Evolutionary conservation across 2,888 invertebrate genomes (phyloP).

Genomic region (Ischnus inquisitorius): DNA sequence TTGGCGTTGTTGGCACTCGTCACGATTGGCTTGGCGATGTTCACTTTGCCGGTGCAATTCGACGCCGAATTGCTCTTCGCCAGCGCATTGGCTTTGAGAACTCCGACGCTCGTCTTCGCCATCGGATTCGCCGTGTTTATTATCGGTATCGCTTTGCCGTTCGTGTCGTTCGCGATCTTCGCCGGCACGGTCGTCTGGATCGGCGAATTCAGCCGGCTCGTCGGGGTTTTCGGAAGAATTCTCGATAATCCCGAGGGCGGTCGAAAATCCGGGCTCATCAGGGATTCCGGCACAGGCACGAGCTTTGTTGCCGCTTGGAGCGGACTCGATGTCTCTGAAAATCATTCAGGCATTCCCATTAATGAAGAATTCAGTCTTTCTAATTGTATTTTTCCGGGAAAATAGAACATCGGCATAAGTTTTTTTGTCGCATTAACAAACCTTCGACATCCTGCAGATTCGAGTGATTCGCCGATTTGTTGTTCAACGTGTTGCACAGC

Average conservation of each 20-base stretch:
- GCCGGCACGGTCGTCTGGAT: conserved; percentile 79
- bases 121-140: conserved; percentile 81
- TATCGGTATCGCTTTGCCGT: conserved; percentile 79
- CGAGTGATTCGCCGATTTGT: conserved; percentile 76
- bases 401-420: neutral
- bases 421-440: conserved; percentile 56
- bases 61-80: conserved; percentile 80
- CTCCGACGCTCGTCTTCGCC: conserved; percentile 77
- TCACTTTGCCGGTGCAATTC: conserved; percentile 79
- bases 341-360: neutral
- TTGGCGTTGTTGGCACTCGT: conserved; percentile 77
- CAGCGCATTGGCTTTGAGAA: conserved; percentile 78
- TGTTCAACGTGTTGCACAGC: conserved; percentile 84
- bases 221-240: conserved; percentile 79
- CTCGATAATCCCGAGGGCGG: conserved; percentile 82
- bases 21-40: conserved; percentile 80
- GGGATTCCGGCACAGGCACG: conserved; percentile 94
- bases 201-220: conserved; percentile 81
- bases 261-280: conserved; percentile 94
- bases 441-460: conserved; percentile 79
- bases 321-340: conserved; percentile 86
- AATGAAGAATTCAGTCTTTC: neutral
- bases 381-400: neutral
- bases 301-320: conserved; percentile 94
- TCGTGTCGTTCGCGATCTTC: conserved; percentile 76